Conservation (phyloP, 2,113 vertebrate species). For the Loxodonta africana region DNA sequence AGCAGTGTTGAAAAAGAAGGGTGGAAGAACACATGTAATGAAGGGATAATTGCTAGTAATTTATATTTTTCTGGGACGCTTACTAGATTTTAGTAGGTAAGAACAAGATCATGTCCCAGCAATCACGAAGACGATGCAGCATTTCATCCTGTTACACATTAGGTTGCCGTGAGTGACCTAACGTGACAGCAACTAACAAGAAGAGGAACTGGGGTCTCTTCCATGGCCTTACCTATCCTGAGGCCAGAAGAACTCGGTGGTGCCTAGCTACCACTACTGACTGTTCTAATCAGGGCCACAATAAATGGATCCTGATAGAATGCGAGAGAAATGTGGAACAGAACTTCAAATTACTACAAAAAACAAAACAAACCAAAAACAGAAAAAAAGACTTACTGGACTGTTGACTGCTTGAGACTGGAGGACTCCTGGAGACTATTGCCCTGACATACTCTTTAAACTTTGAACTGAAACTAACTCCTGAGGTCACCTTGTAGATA, state of each 20-base stretch:
- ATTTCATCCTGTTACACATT: not conserved
- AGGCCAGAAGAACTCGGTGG: not conserved
- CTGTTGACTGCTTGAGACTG: not conserved
- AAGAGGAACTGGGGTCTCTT: not conserved
- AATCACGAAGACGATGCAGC: not conserved
- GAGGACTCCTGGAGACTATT: not conserved
- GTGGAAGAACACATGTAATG: rapidly evolving
- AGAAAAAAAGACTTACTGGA: not conserved
- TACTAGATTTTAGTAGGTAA: not conserved
- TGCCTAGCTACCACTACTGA: not conserved
- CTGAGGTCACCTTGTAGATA: not conserved
- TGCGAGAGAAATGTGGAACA: not conserved
- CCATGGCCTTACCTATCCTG: not conserved
- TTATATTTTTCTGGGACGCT: not conserved
- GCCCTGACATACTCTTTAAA: not conserved
- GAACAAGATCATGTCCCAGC: not conserved
- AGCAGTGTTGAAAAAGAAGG: not conserved
- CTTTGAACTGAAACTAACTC: not conserved
- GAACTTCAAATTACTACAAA: not conserved
- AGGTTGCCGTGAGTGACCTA: not conserved
- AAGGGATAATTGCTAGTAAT: rapidly evolving
- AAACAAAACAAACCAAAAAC: not conserved
- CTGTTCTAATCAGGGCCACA: not conserved
- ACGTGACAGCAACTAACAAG: not conserved
- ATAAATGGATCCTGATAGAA: not conserved